phyloP scores from a whole-genome alignment of 2,888 invertebrate species.

The Temnothorax rugatulus region DNA sequence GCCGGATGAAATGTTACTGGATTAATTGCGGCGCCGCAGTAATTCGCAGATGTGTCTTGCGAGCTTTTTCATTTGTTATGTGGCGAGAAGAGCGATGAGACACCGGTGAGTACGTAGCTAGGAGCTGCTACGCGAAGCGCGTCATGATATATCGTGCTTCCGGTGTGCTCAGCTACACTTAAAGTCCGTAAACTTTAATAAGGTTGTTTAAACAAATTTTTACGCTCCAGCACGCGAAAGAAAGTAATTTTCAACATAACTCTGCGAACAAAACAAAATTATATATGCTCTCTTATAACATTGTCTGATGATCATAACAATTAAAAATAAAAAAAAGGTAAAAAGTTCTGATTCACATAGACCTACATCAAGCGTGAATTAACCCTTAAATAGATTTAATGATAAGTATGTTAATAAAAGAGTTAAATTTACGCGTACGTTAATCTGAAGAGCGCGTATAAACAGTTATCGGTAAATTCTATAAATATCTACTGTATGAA shows the following conservation, averaged over 20 bases:
- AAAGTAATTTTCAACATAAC: conserved; percentile 2
- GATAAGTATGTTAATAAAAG: background rate
- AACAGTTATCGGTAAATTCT: conserved; percentile 13
- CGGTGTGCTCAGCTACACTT: conserved; percentile 9
- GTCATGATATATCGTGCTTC: conserved; percentile 39
- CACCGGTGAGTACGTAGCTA: conserved; percentile 29
- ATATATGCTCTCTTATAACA: background rate
- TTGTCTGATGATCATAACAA: background rate
- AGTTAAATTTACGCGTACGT: background rate
- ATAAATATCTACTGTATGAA: conserved; percentile 18
- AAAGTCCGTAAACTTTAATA: conserved; percentile 37
- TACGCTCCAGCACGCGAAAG: background rate
- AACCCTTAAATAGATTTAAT: background rate
- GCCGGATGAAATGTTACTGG: conserved; percentile 46
- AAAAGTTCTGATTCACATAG: background rate
- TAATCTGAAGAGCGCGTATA: background rate
- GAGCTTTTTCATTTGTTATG: conserved; percentile 56
- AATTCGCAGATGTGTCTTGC: conserved; percentile 49
- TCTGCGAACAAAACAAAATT: background rate
- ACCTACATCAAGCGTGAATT: background rate
- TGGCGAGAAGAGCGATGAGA: conserved; percentile 52
- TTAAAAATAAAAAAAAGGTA: background rate
- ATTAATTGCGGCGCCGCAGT: conserved; percentile 50
- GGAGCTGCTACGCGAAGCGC: conserved; percentile 19
- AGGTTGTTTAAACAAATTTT: conserved; percentile 36